These are phyloP conservation scores for Hycleus cichorii DNA, from an alignment of 1,140 invertebrate species.

Conservation along the genomic window DNA sequence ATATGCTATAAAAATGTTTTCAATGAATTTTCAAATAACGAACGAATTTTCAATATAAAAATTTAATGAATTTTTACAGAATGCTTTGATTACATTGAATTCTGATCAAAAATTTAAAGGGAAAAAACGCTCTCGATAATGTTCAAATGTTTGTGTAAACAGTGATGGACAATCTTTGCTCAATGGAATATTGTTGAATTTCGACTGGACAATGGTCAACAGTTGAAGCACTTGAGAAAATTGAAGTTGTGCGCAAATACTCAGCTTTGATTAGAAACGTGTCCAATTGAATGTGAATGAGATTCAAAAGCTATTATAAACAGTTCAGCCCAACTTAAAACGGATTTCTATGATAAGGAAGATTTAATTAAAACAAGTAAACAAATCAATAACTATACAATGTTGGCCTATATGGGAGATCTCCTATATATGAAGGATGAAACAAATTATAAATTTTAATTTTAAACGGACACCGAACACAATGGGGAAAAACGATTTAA, in stretches of 20 bases:
- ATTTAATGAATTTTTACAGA: too few species aligned
- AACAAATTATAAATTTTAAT: too few species aligned
- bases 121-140: not conserved
- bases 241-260: constrained; percentile 22
- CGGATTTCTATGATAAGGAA: not conserved
- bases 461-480: too few species aligned
- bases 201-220: constrained; percentile 23
- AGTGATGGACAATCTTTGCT: not conserved
- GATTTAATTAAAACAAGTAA: constrained; percentile 6
- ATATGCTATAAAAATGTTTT: too few species aligned
- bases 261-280: constrained; percentile 23
- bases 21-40: too few species aligned
- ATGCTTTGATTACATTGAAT: not conserved
- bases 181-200: constrained; percentile 11
- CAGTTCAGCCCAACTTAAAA: constrained; percentile 1
- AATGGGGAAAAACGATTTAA: too few species aligned
- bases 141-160: too few species aligned
- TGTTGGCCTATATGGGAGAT: too few species aligned
- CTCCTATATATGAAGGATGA: too few species aligned
- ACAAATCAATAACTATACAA: not conserved
- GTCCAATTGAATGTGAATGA: constrained; percentile 15
- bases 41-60: too few species aligned
- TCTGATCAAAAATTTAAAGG: not conserved
- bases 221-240: constrained; percentile 18
- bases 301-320: constrained; percentile 16